Base-by-base conservation (phyloP, 2,888 invertebrate genomes). In the Saturnia pavonia region DNA sequence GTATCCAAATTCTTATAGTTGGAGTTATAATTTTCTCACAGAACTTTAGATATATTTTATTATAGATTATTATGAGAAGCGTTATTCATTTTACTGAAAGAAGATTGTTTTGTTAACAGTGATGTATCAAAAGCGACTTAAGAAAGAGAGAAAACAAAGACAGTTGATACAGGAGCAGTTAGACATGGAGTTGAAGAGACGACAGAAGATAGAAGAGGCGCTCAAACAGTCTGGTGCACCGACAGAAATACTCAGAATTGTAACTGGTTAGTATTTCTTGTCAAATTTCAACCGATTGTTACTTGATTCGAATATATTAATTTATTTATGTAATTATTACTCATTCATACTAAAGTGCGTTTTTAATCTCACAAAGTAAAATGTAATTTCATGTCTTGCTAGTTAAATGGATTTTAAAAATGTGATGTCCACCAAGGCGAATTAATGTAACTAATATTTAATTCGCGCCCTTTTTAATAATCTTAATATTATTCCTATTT, bases 41-140 rank as follows among this genome's bases (percentile, higher is more conserved):
- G 54, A 69, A 66, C 60, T 67, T 51, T 63, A 69, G 22, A 42
- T 43, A 34, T 60, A 43, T 60, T 42, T 60, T 67, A 42, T 48
- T 71, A 66, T 42, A 42, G 42, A 42, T 69, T 25, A 45, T 60
- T 25, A 45, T 60, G 54, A 27, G 22, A 60, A 27, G 51, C 27
- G 12, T 63, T 19, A 27, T 67, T 67, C 12, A 40, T 54, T 70
- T 70, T 14, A 27, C 19, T 71, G 60, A 63, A 45, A 48, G 60
- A 70, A 67, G 42, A 42, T n/a, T 70, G 34, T 67, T 67, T 70
- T 42, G 60, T 72, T 70, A 14, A 43, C 67, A 98, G 98, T 97
- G 75, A 94, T 97, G 87, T 97, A 97, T 90, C 98, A 98, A 90
- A 98, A 98, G 89, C 96, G 98, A 74, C 95, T 98, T 92, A 97